phyloP scores from a whole-genome alignment of 2,888 invertebrate species.

The Ischnus inquisitorius region DNA sequence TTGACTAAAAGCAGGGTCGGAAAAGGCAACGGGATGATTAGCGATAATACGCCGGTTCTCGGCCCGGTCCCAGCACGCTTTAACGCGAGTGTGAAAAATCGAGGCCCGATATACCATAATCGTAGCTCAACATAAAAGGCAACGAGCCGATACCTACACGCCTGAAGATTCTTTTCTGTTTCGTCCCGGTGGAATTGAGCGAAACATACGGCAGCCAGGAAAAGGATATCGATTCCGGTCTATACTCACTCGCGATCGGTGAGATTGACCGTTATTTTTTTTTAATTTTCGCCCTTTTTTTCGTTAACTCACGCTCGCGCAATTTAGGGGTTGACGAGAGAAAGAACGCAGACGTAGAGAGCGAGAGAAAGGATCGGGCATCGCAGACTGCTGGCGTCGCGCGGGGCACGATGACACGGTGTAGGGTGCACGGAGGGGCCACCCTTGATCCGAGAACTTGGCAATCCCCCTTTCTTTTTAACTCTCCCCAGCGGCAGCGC shows the following conservation, averaged over 20 bases:
- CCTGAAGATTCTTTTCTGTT: conserved; percentile 41
- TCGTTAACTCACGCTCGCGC: conserved; percentile 79
- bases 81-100: conserved; percentile 68
- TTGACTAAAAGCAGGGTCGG: conserved; percentile 8
- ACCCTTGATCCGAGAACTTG: conserved; percentile 63
- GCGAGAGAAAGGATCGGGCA: conserved; percentile 42
- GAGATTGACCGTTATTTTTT: conserved; percentile 74
- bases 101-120: conserved; percentile 58
- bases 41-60: conserved; percentile 65
- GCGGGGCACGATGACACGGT: conserved; percentile 61
- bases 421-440: conserved; percentile 44
- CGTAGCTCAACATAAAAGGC: conserved; percentile 62
- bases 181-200: conserved; percentile 47
- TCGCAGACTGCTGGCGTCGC: conserved; percentile 47
- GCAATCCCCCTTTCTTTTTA: conserved; percentile 67
- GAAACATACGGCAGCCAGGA: conserved; percentile 43
- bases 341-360: conserved; percentile 19
- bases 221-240: conserved; percentile 36
- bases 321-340: conserved; percentile 74
- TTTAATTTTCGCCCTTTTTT: conserved; percentile 74
- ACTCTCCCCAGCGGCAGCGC: conserved; percentile 57
- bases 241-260: conserved; percentile 47
- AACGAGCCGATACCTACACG: conserved; percentile 66
- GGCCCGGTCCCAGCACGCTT: conserved; percentile 62
- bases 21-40: conserved; percentile 66